Base-by-base conservation (phyloP, 2,888 invertebrate species). In the Amiota mariae region DNA sequence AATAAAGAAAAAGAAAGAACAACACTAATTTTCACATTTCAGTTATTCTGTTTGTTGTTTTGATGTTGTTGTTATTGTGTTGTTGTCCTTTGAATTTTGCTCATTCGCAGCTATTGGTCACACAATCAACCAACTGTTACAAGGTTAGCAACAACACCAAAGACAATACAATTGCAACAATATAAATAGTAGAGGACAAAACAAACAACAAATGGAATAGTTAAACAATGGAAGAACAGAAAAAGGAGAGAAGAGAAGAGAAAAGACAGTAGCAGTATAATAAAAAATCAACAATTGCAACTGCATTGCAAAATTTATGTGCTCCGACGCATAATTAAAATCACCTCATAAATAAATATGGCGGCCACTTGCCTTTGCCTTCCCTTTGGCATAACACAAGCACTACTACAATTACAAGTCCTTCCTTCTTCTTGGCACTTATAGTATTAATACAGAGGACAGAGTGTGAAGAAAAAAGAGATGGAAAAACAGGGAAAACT, bases 271-370 rank as follows among this genome's bases (percentile, higher is more conserved):
- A 2, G 3, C 3, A 2, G 47, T 24, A 68, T 36, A 63, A 63
- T 54, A 51, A 13, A 24, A 54, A 68, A 68, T 51, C 46, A 54
- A 68, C 67, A 68, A 36, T 36, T 68, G 13, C 24, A 48, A 67
- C 49, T 67, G 49, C 66, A 68, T 68, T 51, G 76, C 76, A 51
- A 76, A 80, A 84, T 81, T 82, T 83, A 85, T 82, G 79, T 78
- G 76, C 78, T 71, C 76, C 75, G 73, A 71, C 73, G 71, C 68
- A 82, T 85, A 84, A 84, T 85, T 84, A 82, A 76, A 81, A 82
- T 79, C 84, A 84, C 84, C 83, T 85, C 80, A 79, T 84, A 85
- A 84, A 84, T 85, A 79, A 78, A 68, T 63, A 68, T 73, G 72
- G 51, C 36, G 63, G 70, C 47, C 59, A 18, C 59, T 18, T 59